These are phyloP conservation scores for Andinoacara biseriatus DNA, from an alignment of 2,113 vertebrate species.

Conservation along the genomic window DNA sequence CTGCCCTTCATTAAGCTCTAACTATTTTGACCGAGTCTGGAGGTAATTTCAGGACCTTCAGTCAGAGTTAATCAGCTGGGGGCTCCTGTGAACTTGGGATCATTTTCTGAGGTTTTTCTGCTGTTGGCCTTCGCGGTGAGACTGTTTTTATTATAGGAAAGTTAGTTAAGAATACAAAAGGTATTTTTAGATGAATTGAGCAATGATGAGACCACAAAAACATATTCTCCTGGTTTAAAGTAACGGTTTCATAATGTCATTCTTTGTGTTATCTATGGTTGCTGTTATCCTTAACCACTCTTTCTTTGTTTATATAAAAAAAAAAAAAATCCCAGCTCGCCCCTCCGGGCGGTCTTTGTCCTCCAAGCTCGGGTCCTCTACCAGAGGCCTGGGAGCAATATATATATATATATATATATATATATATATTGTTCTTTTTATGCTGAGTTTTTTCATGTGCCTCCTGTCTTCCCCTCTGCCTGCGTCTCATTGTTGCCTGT, in stretches of 20 bases:
- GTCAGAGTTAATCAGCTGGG: slow-evolving; percentile 34
- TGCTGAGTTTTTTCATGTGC: not conserved
- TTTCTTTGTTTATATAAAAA: no score
- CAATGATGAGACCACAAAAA: not conserved
- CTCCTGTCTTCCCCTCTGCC: not conserved
- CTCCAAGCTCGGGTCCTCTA: no score
- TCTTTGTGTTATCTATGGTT: not conserved
- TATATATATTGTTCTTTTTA: no score
- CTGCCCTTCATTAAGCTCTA: slow-evolving; percentile 49
- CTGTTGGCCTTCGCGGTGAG: not conserved
- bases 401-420: no score
- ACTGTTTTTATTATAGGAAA: not conserved
- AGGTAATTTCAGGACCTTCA: slow-evolving; percentile 54
- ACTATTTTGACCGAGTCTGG: slow-evolving; percentile 59
- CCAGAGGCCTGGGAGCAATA: no score
- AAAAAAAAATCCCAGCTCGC: no score
- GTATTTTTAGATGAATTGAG: not conserved
- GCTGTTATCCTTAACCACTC: not conserved
- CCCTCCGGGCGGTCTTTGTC: no score
- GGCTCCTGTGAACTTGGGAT: not conserved
- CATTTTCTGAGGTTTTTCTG: slow-evolving; percentile 3
- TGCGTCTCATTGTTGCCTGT: not conserved
- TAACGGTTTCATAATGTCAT: accelerated
- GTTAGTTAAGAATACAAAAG: not conserved
- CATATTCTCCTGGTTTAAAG: not conserved